Conservation (phyloP, 2,888 invertebrate species). For the Leucoptera coffeella region DNA sequence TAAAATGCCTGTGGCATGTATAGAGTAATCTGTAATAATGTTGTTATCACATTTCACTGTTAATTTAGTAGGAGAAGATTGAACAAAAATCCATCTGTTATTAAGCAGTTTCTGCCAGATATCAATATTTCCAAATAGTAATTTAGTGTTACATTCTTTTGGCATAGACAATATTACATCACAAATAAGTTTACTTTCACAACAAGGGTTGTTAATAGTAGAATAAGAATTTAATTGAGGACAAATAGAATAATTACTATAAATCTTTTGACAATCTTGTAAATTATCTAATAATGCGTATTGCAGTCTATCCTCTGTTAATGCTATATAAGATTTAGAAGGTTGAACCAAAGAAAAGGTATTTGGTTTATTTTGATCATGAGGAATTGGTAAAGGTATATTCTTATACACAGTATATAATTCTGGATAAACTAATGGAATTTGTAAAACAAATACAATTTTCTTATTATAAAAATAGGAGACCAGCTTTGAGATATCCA, state of each 20-base stretch:
- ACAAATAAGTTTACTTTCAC: background rate
- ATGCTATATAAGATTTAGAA: background rate
- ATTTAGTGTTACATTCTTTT: background rate
- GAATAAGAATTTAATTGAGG: background rate
- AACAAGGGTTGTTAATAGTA: background rate
- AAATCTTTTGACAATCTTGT: background rate
- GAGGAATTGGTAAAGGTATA: background rate
- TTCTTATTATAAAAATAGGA: background rate
- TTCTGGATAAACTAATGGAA: background rate
- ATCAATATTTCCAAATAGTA: background rate
- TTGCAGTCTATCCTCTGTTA: background rate
- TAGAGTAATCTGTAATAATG: background rate
- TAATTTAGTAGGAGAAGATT: conserved; percentile 1
- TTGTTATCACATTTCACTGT: background rate
- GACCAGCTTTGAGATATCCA: background rate
- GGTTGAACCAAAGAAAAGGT: background rate
- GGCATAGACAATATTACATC: background rate
- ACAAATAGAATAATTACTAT: background rate
- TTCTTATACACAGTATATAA: background rate
- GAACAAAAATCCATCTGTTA: background rate
- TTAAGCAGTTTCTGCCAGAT: background rate
- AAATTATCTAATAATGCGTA: background rate
- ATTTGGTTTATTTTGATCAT: background rate
- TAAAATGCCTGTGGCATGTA: background rate
- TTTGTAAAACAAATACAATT: background rate